Conservation (phyloP, 2,113 vertebrate genomes). For the Perca fluviatilis region DNA sequence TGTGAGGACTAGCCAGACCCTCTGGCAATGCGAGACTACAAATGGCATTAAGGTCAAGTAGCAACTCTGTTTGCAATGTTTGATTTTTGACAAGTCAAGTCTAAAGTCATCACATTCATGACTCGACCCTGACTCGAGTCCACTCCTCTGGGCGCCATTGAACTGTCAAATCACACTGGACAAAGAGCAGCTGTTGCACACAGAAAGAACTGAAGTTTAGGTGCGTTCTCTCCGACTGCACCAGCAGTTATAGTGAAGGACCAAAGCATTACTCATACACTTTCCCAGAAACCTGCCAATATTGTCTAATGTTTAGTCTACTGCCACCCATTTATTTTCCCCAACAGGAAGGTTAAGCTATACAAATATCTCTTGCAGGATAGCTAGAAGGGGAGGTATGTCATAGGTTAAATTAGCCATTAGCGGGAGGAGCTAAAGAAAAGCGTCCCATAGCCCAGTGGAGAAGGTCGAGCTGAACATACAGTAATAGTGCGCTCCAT, state of each 20-base stretch:
- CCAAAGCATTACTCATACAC: background rate
- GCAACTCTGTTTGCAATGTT: background rate
- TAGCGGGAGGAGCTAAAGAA: background rate
- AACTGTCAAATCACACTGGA: background rate
- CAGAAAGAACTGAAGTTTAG: background rate
- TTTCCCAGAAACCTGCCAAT: constrained; percentile 33
- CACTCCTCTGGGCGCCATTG: background rate
- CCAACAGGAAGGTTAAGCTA: constrained; percentile 6
- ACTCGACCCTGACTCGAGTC: background rate
- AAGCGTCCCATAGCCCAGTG: background rate
- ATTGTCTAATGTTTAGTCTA: constrained; percentile 34
- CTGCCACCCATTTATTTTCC: constrained; percentile 11
- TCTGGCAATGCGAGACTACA: too few relatives aligned
- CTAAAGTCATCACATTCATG: background rate
- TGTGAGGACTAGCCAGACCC: too few relatives aligned
- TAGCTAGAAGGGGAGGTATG: background rate
- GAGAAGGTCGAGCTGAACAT: background rate
- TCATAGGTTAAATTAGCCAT: background rate
- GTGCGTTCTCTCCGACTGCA: background rate
- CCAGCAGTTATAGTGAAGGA: background rate
- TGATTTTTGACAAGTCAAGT: background rate
- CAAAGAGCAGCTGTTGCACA: constrained; percentile 11
- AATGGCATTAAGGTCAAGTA: background rate
- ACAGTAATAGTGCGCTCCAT: background rate
- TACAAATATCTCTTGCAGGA: constrained; percentile 14